A percentile compares a stretch with the other conserved stretches of the same genome.
phyloP scores from a whole-genome alignment of 2,113 vertebrate species.

The Pseudolaguvia tuberculata region DNA sequence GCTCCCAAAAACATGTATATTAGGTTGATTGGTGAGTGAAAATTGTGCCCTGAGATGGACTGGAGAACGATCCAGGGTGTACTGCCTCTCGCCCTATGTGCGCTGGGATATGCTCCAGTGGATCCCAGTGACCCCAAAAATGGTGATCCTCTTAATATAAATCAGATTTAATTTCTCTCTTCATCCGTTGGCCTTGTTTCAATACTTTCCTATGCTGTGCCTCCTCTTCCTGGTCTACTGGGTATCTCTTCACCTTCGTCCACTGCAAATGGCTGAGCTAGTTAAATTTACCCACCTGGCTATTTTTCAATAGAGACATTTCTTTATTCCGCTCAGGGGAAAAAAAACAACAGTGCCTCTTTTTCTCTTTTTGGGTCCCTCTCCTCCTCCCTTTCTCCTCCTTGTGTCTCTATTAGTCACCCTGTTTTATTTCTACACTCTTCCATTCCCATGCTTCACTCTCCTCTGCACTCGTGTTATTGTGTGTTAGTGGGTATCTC shows the following conservation, averaged over 20 bases:
- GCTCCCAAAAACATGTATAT: too few relatives aligned
- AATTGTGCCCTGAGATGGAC: too few relatives aligned
- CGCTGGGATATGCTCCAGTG: too few relatives aligned
- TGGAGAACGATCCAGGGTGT: too few relatives aligned
- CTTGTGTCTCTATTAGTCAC: slow-evolving; percentile 46
- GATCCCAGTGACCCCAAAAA: too few relatives aligned
- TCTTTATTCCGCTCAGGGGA: slow-evolving; percentile 57
- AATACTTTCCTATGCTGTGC: slow-evolving; percentile 1
- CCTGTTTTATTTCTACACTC: slow-evolving; percentile 60
- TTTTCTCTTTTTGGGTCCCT: slow-evolving; percentile 38
- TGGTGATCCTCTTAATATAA: too few relatives aligned
- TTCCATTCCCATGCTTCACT: slow-evolving; percentile 51
- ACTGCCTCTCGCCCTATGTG: too few relatives aligned
- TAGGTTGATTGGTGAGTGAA: too few relatives aligned
- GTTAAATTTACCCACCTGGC: slow-evolving; percentile 64
- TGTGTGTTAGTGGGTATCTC: slow-evolving; percentile 49
- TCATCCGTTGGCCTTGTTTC: slow-evolving; percentile 1
- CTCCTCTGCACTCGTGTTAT: slow-evolving; percentile 45
- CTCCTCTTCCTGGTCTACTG: slow-evolving; percentile 31
- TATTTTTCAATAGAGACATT: slow-evolving; percentile 66
- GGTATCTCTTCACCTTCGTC: slow-evolving; percentile 25
- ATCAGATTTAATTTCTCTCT: not conserved
- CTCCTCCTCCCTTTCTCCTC: slow-evolving; percentile 37
- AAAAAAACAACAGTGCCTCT: slow-evolving; percentile 14
- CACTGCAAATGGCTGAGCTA: slow-evolving; percentile 66